These are phyloP conservation scores for Orthochromis indermauri DNA, from an alignment of 2,113 vertebrate species.

Conservation along the genomic window DNA sequence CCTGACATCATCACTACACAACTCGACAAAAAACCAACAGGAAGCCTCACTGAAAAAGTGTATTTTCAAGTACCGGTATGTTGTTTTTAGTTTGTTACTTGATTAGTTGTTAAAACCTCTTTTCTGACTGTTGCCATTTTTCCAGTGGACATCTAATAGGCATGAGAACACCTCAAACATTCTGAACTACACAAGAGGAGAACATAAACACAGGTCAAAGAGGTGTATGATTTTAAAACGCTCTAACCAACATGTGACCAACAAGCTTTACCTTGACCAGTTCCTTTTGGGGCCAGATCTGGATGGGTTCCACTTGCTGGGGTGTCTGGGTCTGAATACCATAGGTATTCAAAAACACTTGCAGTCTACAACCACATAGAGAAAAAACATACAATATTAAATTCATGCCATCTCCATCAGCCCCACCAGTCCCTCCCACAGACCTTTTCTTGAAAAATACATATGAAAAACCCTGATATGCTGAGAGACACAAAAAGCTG, in stretches of 20 bases:
- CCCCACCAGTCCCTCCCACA: not conserved
- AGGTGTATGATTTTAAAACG: fast-evolving
- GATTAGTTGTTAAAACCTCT: fast-evolving
- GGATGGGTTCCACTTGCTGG: slow-evolving; percentile 96
- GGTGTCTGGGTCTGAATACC: slow-evolving; percentile 97
- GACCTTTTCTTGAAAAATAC: not conserved
- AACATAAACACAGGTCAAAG: not conserved
- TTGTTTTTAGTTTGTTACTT: too few species aligned
- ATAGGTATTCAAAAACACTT: slow-evolving; percentile 96
- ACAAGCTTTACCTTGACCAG: slow-evolving; percentile 84
- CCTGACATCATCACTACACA: not conserved
- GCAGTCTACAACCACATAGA: slow-evolving; percentile 72
- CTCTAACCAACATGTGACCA: not conserved
- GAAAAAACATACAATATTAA: not conserved
- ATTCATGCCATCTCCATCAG: not conserved
- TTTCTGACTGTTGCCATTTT: not conserved
- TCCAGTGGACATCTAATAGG: not conserved
- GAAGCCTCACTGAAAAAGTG: not conserved
- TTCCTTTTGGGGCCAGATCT: slow-evolving; percentile 97
- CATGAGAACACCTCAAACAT: fast-evolving
- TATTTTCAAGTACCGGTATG: fast-evolving
- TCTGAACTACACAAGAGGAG: not conserved
- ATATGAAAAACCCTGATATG: not conserved
- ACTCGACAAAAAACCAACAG: too few species aligned
- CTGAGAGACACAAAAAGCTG: not conserved